phyloP scores from a whole-genome alignment of 2,797 vertebrate genomes.

The Pseudochirops cupreus region DNA sequence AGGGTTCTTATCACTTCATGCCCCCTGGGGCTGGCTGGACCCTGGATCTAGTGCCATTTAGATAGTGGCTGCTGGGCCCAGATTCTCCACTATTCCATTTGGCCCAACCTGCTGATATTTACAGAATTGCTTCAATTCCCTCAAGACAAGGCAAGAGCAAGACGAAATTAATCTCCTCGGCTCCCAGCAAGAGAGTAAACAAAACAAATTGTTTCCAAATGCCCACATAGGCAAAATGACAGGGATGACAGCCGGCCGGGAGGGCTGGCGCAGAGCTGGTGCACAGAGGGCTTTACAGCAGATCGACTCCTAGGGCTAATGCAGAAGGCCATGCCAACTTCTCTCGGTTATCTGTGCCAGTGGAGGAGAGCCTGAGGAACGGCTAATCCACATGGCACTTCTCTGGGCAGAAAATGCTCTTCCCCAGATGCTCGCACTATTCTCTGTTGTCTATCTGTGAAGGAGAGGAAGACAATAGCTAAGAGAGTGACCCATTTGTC shows the following conservation, averaged over 20 bases:
- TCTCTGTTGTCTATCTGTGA: not conserved
- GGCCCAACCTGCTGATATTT: constrained; percentile 27
- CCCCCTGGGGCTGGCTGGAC: not conserved
- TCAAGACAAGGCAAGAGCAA: constrained; percentile 34
- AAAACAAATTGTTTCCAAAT: constrained; percentile 66
- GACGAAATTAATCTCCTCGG: constrained; percentile 56
- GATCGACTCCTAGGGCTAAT: constrained; percentile 17
- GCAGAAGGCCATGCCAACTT: not conserved
- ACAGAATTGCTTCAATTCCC: constrained; percentile 51
- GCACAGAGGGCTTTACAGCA: not conserved
- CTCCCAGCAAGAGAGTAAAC: constrained; percentile 59
- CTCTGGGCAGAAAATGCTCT: constrained; percentile 7
- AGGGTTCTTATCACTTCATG: not conserved
- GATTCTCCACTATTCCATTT: constrained; percentile 38
- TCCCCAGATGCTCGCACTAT: not conserved
- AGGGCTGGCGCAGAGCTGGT: not conserved
- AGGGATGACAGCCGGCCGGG: constrained; percentile 44
- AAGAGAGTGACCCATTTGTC: not conserved
- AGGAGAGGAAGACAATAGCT: not conserved
- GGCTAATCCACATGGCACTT: constrained; percentile 50
- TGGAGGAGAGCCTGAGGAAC: constrained; percentile 18
- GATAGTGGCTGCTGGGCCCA: not conserved
- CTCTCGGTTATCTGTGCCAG: constrained; percentile 36
- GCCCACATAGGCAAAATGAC: constrained; percentile 41
- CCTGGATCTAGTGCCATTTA: constrained; percentile 28